Conservation (phyloP, 2,797 vertebrate species). For the Enteromius mattozi region DNA sequence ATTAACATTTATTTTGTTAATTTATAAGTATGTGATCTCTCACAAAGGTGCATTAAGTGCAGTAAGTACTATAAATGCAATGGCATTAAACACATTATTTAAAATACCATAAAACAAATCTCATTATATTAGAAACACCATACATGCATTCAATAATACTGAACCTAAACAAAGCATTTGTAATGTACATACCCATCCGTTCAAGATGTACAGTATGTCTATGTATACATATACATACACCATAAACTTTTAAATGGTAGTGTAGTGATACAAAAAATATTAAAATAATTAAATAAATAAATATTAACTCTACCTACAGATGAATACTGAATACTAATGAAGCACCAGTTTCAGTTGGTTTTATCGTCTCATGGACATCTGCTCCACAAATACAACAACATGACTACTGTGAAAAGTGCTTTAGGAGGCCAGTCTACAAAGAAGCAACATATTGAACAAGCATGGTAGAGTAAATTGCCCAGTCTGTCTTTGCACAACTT, state of each 20-base stretch:
- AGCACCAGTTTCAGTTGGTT: not conserved
- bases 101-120: not conserved
- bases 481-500: constrained; percentile 39
- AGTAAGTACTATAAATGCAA: not conserved
- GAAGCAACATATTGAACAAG: constrained; percentile 28
- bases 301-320: not conserved
- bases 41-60: not conserved
- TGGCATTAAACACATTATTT: not conserved
- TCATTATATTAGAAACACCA: not conserved
- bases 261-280: not conserved
- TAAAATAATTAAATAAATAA: not conserved
- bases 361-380: not conserved
- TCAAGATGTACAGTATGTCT: not conserved
- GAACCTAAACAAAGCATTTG: not conserved
- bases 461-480: constrained; percentile 31
- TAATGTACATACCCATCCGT: not conserved
- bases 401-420: not conserved
- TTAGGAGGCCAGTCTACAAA: constrained; percentile 16
- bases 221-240: not conserved
- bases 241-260: not conserved
- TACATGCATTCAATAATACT: not conserved
- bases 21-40: not conserved
- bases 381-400: not conserved
- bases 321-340: not conserved
- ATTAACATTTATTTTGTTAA: not conserved